Base-by-base conservation (phyloP, 1,140 invertebrate genomes). In the Lepidurus arcticus region DNA sequence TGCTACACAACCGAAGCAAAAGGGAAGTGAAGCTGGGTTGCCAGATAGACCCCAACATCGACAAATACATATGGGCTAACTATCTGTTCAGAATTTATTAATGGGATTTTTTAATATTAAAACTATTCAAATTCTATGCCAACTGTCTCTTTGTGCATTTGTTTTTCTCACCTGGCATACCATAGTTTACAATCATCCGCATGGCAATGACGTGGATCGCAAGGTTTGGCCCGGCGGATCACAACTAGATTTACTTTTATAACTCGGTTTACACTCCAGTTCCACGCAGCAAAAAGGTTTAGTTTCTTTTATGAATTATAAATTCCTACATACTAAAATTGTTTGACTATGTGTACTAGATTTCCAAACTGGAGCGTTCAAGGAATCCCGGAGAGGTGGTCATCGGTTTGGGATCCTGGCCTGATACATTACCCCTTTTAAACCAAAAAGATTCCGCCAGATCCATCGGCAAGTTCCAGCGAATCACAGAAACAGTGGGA, bases 391-490 rank as follows among this genome's bases (percentile, higher is more conserved):
- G 9, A 21, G 53, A 65, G 53, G 53, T 65, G 21, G 53, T 65
- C 53, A 65, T 65, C 53, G 53, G 53, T 16, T 65, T 65, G 21
- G 53, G 53, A 13, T 65, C 53, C 53, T 65, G 53, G 53, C 53
- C 53, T 1, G 53, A 65, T 65, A n/a, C 53, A 16, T 21, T 65
- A 16, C 53, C 53, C 8, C 53, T 65, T 65, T 65, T 65, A 6
- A 53, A 90, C 75, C 91, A 93, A 84, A 92, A 90, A 84, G 92
- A 94, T 84, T 88, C 89, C n/a, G 80, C 81, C 42, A 85, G 88
- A 47, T 89, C 89, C 77, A 84, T 90, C 53, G 83, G 89, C 21
- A 16, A 89, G 88, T 78, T 87, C 90, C 44, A n/a, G 73, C 78
- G 73, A 45, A 92, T 53, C 73, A 89, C 89, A 81, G 92, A 93